These are phyloP conservation scores for Eutrigla gurnardus DNA, from an alignment of 2,797 vertebrate species.

Conservation along the genomic window DNA sequence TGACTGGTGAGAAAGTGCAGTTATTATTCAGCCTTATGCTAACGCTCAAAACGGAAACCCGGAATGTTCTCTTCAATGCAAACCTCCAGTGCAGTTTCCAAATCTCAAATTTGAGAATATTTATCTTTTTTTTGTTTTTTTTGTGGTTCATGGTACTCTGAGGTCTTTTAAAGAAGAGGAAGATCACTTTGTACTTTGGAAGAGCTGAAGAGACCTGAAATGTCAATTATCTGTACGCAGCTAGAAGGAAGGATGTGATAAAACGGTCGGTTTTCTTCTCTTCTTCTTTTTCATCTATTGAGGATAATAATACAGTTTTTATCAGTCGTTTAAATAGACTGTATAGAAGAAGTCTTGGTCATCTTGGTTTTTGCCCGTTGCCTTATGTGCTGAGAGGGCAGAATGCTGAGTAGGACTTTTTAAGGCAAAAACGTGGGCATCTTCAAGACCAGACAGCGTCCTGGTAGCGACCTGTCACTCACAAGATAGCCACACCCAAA, in stretches of 20 bases:
- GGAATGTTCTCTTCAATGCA: conserved; percentile 12
- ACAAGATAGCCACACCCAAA: no score
- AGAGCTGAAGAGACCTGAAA: conserved; percentile 43
- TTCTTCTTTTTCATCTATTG: background rate
- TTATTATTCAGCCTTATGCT: conserved; percentile 35
- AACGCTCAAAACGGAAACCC: conserved; percentile 20
- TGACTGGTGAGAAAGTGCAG: conserved; percentile 31
- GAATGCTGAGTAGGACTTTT: no score
- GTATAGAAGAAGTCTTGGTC: background rate
- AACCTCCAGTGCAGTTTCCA: conserved; percentile 12
- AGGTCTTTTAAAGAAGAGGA: conserved; percentile 43
- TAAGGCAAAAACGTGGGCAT: no score
- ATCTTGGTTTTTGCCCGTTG: no score
- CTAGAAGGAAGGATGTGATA: conserved; percentile 40
- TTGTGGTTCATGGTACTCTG: conserved; percentile 29
- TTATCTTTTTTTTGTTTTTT: conserved; percentile 36
- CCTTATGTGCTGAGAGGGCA: no score
- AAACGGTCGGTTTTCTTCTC: background rate
- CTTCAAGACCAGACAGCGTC: no score
- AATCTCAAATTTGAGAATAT: conserved; percentile 8
- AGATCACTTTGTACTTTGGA: conserved; percentile 32
- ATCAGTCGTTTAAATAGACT: background rate
- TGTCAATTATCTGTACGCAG: conserved; percentile 34
- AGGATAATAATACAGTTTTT: background rate
- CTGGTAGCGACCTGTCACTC: no score